Percentiles rank a stretch among this genome's conserved stretches.
Evolutionary conservation across 2,888 invertebrate species (phyloP).

Genomic region (Lamellibrachia satsuma): DNA sequence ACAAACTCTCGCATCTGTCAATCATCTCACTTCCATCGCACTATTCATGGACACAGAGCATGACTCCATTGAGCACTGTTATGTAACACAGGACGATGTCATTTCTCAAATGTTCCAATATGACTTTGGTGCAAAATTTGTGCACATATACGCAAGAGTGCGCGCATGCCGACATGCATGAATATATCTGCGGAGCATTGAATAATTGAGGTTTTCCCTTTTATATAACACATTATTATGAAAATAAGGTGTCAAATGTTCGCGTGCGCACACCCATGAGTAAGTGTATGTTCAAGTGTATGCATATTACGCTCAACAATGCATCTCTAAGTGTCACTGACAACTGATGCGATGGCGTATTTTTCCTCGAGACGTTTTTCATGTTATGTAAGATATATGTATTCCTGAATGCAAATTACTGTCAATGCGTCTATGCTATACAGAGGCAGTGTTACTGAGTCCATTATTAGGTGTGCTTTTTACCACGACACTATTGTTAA

Average conservation of each 20-base stretch:
- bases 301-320: not conserved
- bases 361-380: slow-evolving; percentile 1
- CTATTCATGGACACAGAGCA: not conserved
- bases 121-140: not conserved
- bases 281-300: not conserved
- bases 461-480: not conserved
- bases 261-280: not conserved
- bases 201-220: not conserved
- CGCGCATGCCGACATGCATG: not conserved
- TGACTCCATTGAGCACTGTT: not conserved
- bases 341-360: not conserved
- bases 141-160: not conserved
- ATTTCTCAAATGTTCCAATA: not conserved
- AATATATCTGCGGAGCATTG: not conserved
- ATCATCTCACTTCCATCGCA: not conserved
- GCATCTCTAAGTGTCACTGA: not conserved
- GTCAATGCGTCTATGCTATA: not conserved
- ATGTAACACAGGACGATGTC: not conserved
- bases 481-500: not conserved
- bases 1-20: not conserved
- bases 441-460: not conserved
- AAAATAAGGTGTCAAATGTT: not conserved
- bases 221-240: not conserved
- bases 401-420: not conserved
- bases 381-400: slow-evolving; percentile 9